Evolutionary conservation across 2,797 vertebrate genomes (phyloP).

Genomic region (Artibeus lituratus): DNA sequence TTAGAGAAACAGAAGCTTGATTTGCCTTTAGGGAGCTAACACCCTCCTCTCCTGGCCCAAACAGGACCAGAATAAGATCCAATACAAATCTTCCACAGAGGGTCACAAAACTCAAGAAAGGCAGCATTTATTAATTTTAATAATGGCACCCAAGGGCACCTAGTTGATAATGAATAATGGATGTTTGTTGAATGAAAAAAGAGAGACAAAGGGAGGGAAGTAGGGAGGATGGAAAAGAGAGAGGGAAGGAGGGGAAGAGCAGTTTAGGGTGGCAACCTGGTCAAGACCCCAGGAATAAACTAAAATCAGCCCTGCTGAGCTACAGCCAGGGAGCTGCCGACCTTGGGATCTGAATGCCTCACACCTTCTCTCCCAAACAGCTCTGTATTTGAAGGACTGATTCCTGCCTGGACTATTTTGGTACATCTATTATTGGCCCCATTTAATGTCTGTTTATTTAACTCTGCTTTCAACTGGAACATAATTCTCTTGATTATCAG

Average conservation of each 20-base stretch:
- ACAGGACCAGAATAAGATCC: not conserved
- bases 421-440: slow-evolving; percentile 73
- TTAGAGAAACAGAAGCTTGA: not conserved
- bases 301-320: not conserved
- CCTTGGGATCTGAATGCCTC: not conserved
- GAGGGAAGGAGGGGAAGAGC: no score
- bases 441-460: slow-evolving; percentile 78
- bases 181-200: not conserved
- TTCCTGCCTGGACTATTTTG: slow-evolving; percentile 66
- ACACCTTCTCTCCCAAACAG: not conserved
- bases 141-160: not conserved
- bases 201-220: not conserved
- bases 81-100: not conserved
- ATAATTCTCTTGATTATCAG: slow-evolving; percentile 77
- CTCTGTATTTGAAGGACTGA: slow-evolving; percentile 37
- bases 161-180: not conserved
- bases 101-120: not conserved
- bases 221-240: no score
- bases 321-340: not conserved
- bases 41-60: not conserved
- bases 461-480: slow-evolving; percentile 75
- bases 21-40: not conserved
- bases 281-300: not conserved
- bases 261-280: not conserved
- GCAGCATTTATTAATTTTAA: not conserved